Conservation (phyloP, 2,113 vertebrate species). For the Myiopsitta monachus region DNA sequence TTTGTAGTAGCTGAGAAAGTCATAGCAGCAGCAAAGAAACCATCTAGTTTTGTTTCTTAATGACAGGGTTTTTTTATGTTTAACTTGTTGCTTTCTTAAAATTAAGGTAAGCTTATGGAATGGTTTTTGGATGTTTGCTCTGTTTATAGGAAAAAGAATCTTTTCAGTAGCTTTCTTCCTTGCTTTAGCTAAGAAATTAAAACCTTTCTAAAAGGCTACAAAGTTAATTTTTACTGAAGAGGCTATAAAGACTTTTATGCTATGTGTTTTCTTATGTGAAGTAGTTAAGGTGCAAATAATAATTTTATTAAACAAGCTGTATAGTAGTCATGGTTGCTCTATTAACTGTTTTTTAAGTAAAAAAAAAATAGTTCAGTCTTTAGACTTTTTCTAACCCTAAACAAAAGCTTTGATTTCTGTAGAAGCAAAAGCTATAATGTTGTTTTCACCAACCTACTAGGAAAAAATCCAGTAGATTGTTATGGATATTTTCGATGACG, state of each 20-base stretch:
- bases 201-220: background rate
- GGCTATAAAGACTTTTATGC: background rate
- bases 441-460: background rate
- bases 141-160: background rate
- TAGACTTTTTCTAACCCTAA: accelerated
- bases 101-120: accelerated
- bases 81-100: accelerated
- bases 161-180: background rate
- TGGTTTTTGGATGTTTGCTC: accelerated
- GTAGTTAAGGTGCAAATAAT: background rate
- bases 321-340: background rate
- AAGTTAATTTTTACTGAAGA: background rate
- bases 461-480: background rate
- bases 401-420: accelerated
- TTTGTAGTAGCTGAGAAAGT: background rate
- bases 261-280: background rate
- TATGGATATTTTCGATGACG: background rate
- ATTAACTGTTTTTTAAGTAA: background rate
- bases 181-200: background rate
- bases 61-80: accelerated
- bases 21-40: background rate
- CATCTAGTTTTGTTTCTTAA: background rate
- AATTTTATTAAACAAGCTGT: background rate
- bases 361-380: background rate
- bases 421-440: accelerated